Base-by-base conservation (phyloP, 2,888 invertebrate genomes). In the Protodeltote pygarga region DNA sequence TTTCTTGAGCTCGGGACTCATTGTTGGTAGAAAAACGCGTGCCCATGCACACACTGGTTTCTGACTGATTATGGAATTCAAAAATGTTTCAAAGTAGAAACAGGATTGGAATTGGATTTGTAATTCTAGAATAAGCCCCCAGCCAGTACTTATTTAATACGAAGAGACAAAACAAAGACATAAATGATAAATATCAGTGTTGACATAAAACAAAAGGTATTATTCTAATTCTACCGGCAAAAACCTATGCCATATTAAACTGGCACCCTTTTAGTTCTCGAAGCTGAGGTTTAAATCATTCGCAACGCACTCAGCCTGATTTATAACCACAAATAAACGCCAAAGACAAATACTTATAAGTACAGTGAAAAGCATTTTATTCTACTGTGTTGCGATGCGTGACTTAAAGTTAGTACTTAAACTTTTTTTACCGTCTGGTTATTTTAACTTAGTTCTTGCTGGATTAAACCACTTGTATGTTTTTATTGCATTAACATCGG, bases 211-310 rank as follows among this genome's bases (percentile, higher is more conserved):
- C n/a, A n/a, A n/a, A n/a, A n/a, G n/a, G n/a, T n/a, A n/a, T n/a
- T n/a, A n/a, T 89, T 85, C 87, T 86, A 87, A 88, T 88, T 87
- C 84, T 84, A 80, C 80, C 74, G 76, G 85, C 77, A 83, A 85
- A 87, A n/a, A n/a, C n/a, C 89, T 86, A 88, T 87, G 85, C 79
- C 82, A 84, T 86, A 84, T 83, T 81, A 77, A 83, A 83, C 77
- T 84, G 75, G 79, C 79, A 79, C 82, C 77, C 79, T 83, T 79
- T 77, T 67, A 49, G 72, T 79, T 83, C 72, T 67, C 34, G 70
- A 76, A 77, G 79, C 78, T 75, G 68, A 77, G 84, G 75, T 81
- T 82, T 75, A 58, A 64, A 77, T 71, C 67, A 67, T 63, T 68
- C 64, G 70, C 71, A 65, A 71, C 65, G 61, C 62, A 62, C 53